phyloP scores from a whole-genome alignment of 2,888 invertebrate genomes.

The Ditula angustiorana region DNA sequence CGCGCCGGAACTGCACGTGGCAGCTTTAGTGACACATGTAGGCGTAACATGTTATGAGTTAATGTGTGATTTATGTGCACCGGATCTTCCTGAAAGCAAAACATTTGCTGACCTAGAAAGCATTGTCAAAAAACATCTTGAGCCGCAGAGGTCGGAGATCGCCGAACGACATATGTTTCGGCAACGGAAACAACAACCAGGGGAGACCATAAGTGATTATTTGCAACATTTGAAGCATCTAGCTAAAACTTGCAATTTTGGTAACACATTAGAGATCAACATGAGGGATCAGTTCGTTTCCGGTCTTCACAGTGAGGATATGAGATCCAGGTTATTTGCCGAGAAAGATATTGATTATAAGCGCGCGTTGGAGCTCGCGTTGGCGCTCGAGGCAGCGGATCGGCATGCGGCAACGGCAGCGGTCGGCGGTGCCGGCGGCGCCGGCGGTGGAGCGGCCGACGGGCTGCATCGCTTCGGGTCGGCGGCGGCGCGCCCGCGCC shows the following conservation, averaged over 20 bases:
- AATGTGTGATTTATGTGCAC: slow-evolving; percentile 29
- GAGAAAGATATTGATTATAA: slow-evolving; percentile 24
- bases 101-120: slow-evolving; percentile 6
- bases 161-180: slow-evolving; percentile 26
- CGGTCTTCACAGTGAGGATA: slow-evolving; percentile 21
- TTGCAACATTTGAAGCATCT: slow-evolving; percentile 2
- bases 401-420: slow-evolving; percentile 21
- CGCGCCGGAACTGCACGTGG: too few species aligned
- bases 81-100: slow-evolving; percentile 13
- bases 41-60: slow-evolving; percentile 16
- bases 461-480: not conserved
- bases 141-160: slow-evolving; percentile 21
- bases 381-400: slow-evolving; percentile 37
- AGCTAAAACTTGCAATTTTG: slow-evolving; percentile 27
- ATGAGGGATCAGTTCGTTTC: too few species aligned
- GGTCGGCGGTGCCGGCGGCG: not conserved
- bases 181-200: slow-evolving; percentile 10
- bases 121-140: slow-evolving; percentile 3
- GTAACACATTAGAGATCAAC: slow-evolving; percentile 7
- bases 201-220: slow-evolving; percentile 8
- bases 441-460: slow-evolving; percentile 1
- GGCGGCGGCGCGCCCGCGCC: not conserved
- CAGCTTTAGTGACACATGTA: too few species aligned
- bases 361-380: slow-evolving; percentile 29
- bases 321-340: slow-evolving; percentile 26